A percentile compares a stretch with the other conserved stretches of the same genome.
Evolutionary conservation across 2,888 invertebrate species (phyloP).

Genomic region (Drosophila ustulata): DNA sequence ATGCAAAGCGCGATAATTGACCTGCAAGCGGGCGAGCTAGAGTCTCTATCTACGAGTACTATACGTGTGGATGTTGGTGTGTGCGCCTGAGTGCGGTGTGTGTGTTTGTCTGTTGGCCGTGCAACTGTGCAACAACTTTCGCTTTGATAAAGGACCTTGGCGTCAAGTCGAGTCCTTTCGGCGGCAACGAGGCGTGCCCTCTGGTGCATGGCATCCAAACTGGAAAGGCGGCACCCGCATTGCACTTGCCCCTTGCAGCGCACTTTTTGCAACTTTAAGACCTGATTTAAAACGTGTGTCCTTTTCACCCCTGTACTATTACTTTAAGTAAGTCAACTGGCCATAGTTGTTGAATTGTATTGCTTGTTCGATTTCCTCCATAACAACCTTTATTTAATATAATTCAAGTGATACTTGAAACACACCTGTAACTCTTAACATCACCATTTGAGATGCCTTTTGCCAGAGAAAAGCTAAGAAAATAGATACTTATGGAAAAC

Average conservation of each 20-base stretch:
- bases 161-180: constrained; percentile 73
- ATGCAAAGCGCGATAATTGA: constrained; percentile 77
- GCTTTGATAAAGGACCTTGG: constrained; percentile 80
- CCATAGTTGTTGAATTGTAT: not conserved
- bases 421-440: constrained; percentile 1
- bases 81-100: constrained; percentile 27
- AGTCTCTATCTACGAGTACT: constrained; percentile 24
- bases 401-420: not conserved
- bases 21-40: constrained; percentile 61
- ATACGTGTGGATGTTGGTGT: constrained; percentile 4
- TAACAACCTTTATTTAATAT: not conserved
- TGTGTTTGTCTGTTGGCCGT: constrained; percentile 54
- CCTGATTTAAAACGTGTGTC: constrained; percentile 5
- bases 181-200: constrained; percentile 65
- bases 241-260: constrained; percentile 36
- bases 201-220: constrained; percentile 43
- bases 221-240: constrained; percentile 40
- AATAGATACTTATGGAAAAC: constrained; percentile 5
- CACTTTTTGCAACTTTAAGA: constrained; percentile 42
- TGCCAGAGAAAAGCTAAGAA: constrained; percentile 1
- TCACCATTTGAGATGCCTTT: constrained; percentile 8
- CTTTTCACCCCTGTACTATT: not conserved
- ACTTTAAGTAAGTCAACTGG: not conserved
- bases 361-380: too few relatives aligned
- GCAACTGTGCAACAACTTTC: constrained; percentile 80